Evolutionary conservation across 1,140 invertebrate species (phyloP).

Genomic region (Physella acuta): DNA sequence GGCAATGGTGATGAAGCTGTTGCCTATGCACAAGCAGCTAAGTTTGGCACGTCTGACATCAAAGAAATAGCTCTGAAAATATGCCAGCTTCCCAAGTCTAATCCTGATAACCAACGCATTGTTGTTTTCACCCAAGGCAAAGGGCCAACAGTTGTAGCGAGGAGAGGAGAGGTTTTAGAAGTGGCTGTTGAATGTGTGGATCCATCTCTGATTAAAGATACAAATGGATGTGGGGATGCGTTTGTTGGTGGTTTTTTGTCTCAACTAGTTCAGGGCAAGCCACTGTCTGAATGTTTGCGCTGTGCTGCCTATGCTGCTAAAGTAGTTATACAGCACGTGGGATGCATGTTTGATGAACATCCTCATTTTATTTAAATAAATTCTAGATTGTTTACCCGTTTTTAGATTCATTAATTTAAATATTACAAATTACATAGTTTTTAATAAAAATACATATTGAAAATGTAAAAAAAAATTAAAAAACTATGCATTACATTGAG

Average conservation of each 20-base stretch:
- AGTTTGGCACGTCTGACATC: constrained; percentile 72
- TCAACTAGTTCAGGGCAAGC: constrained; percentile 79
- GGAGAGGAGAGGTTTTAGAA: constrained; percentile 50
- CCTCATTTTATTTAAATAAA: constrained; percentile 41
- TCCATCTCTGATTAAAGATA: constrained; percentile 68
- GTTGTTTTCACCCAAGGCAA: constrained; percentile 92
- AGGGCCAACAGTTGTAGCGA: constrained; percentile 80
- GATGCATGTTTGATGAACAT: constrained; percentile 49
- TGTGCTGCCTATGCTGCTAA: constrained; percentile 68
- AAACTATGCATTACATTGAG: too few species aligned
- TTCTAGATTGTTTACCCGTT: not conserved
- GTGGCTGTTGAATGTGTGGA: constrained; percentile 41
- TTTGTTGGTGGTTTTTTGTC: constrained; percentile 94
- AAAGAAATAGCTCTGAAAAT: constrained; percentile 84
- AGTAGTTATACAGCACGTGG: constrained; percentile 55
- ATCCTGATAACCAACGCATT: constrained; percentile 64
- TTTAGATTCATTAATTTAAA: not conserved
- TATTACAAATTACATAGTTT: too few species aligned
- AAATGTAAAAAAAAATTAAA: too few species aligned
- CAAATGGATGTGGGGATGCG: constrained; percentile 97
- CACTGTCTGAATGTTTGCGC: constrained; percentile 77
- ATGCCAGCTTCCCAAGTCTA: constrained; percentile 75
- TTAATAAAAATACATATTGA: too few species aligned
- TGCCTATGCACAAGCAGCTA: constrained; percentile 76
- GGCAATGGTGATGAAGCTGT: constrained; percentile 91